Percentiles rank a stretch among this genome's conserved stretches.
Evolutionary conservation across 2,113 vertebrate genomes (phyloP).

Genomic region (Mirounga angustirostris): DNA sequence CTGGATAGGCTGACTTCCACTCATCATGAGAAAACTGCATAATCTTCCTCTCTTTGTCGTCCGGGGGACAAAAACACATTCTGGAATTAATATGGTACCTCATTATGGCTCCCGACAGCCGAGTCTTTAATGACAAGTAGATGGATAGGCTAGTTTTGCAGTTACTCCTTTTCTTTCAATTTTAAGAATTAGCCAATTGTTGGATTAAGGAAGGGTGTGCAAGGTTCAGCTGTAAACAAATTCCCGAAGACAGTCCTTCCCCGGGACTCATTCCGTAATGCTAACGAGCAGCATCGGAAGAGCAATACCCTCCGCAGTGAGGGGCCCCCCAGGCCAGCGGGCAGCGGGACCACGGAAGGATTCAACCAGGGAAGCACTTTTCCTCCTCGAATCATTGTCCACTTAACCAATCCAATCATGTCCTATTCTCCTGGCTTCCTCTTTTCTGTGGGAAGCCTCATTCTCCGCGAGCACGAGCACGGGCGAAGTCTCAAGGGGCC

Average conservation of each 20-base stretch:
- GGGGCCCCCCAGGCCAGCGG: neutral
- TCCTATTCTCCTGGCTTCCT: neutral
- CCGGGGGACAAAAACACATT: neutral
- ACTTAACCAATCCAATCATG: neutral
- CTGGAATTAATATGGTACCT: neutral
- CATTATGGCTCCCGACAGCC: neutral
- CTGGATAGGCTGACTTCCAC: slow-evolving; percentile 32
- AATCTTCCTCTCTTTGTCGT: neutral
- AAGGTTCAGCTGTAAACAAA: slow-evolving; percentile 33
- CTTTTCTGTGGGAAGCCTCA: neutral
- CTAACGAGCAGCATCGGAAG: neutral
- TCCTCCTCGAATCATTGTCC: neutral
- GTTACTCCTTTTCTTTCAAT: neutral
- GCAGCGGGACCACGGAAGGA: neutral
- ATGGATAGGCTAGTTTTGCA: neutral
- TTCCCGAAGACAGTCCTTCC: neutral
- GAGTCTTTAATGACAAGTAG: neutral
- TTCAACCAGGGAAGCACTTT: neutral
- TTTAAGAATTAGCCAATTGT: slow-evolving; percentile 3
- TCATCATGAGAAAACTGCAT: neutral
- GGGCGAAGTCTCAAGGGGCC: neutral
- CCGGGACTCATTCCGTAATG: neutral
- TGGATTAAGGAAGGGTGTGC: neutral
- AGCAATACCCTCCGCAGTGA: neutral
- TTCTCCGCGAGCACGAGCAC: neutral